Conservation (phyloP, 2,113 vertebrate genomes). For the Physeter macrocephalus region DNA sequence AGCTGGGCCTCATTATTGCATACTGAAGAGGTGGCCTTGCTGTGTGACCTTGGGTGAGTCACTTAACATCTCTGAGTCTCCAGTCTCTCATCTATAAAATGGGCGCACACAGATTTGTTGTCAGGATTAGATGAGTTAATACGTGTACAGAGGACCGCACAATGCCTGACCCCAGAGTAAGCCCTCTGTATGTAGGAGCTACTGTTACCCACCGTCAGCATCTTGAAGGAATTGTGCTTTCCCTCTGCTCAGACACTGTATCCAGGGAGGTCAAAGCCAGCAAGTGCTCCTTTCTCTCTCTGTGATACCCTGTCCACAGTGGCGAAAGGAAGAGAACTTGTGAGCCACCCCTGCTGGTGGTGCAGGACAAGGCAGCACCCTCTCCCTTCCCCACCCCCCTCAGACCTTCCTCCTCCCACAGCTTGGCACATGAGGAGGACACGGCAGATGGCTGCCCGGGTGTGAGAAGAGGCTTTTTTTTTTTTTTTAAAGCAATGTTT, state of each 20-base stretch:
- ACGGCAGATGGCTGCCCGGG: slow-evolving; percentile 62
- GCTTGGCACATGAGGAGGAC: slow-evolving; percentile 58
- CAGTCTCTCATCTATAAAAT: neutral
- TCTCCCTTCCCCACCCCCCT: neutral
- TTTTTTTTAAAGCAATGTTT: slow-evolving; percentile 41
- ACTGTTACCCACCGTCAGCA: slow-evolving; percentile 6
- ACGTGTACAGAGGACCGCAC: rapidly evolving
- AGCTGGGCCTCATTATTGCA: neutral
- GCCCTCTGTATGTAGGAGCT: neutral
- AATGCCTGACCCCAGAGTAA: neutral
- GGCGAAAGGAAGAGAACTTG: neutral
- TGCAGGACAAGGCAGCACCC: neutral
- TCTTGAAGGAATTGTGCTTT: neutral
- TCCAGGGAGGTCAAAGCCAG: neutral
- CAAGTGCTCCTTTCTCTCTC: neutral
- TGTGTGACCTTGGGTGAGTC: neutral
- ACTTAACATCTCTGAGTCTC: neutral
- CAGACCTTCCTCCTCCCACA: neutral
- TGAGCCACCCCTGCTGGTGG: neutral
- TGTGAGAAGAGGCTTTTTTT: slow-evolving; percentile 37
- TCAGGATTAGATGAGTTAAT: neutral
- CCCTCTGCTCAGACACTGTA: rapidly evolving
- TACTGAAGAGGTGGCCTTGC: neutral
- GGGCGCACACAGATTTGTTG: neutral
- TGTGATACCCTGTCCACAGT: neutral